These are phyloP conservation scores for Eupithecia insigniata DNA, from an alignment of 2,888 invertebrate species.

Conservation along the genomic window DNA sequence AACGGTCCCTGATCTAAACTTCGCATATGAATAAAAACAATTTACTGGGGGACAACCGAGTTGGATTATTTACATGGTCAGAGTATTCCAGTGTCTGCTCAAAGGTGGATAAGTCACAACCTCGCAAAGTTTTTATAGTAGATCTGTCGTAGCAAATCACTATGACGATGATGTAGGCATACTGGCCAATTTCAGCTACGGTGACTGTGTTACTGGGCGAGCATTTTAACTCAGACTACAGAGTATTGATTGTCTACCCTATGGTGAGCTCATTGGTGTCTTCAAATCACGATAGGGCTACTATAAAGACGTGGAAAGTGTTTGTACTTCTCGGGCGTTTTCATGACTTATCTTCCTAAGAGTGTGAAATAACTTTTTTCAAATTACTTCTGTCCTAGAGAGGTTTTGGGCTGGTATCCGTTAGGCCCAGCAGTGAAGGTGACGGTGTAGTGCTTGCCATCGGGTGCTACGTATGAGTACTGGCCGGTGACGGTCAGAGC, in stretches of 20 bases:
- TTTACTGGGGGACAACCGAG: slow-evolving; percentile 32
- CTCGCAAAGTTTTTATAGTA: not conserved
- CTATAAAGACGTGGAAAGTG: not conserved
- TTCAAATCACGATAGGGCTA: too few relatives aligned
- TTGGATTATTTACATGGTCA: slow-evolving; percentile 48
- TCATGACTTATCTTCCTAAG: slow-evolving; percentile 7
- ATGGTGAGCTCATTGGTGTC: too few relatives aligned
- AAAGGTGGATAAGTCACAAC: not conserved
- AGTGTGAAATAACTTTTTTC: slow-evolving; percentile 8
- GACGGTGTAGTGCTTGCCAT: slow-evolving; percentile 87
- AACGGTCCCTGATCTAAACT: slow-evolving; percentile 38
- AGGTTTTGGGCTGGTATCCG: slow-evolving; percentile 84
- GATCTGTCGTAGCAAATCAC: not conserved
- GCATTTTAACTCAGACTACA: too few relatives aligned
- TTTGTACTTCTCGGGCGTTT: not conserved
- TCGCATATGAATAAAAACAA: slow-evolving; percentile 33
- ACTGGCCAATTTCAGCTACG: too few relatives aligned
- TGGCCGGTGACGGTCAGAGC: slow-evolving; percentile 86
- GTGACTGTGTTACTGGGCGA: too few relatives aligned
- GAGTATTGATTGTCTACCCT: too few relatives aligned
- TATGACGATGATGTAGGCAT: too few relatives aligned
- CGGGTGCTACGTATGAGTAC: slow-evolving; percentile 86
- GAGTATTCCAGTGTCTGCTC: slow-evolving; percentile 22
- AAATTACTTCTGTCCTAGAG: slow-evolving; percentile 71
- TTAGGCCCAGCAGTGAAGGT: slow-evolving; percentile 86